Percentiles rank a stretch among this genome's conserved stretches.
Conservation (phyloP, 2,113 vertebrate genomes). For the Bubo blakistoni region DNA sequence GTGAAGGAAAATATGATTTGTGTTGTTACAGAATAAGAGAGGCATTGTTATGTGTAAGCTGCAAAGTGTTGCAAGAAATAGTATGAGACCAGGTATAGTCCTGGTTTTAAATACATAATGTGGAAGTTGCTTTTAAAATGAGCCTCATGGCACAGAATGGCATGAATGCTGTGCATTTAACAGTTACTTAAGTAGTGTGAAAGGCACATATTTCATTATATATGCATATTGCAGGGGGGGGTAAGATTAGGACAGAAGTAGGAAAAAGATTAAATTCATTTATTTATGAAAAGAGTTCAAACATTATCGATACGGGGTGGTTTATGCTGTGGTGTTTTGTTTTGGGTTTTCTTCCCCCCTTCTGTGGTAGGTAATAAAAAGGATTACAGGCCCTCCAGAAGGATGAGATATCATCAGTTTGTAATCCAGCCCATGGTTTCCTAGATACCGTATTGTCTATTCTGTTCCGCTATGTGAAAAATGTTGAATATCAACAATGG, state of each 20-base stretch:
- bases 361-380: constrained; percentile 85
- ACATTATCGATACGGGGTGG: constrained; percentile 82
- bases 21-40: neutral
- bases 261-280: constrained; percentile 70
- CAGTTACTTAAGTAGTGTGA: constrained; percentile 25
- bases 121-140: neutral
- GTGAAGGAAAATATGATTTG: neutral
- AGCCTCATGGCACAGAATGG: neutral
- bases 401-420: constrained; percentile 96
- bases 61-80: neutral
- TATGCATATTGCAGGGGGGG: neutral
- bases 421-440: constrained; percentile 98
- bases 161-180: neutral
- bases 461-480: constrained; percentile 99
- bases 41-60: neutral
- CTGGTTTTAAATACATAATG: neutral
- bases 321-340: constrained; percentile 69
- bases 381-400: constrained; percentile 93
- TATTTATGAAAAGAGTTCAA: constrained; percentile 73
- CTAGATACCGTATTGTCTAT: constrained; percentile 99
- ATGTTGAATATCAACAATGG: constrained; percentile 99
- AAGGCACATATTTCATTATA: constrained; percentile 6
- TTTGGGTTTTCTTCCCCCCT: constrained; percentile 70
- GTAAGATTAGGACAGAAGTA: constrained; percentile 45
- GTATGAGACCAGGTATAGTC: neutral